A percentile compares a stretch with the other conserved stretches of the same genome.
Conservation (phyloP, 2,888 invertebrate genomes). For the Nomada fabriciana region DNA sequence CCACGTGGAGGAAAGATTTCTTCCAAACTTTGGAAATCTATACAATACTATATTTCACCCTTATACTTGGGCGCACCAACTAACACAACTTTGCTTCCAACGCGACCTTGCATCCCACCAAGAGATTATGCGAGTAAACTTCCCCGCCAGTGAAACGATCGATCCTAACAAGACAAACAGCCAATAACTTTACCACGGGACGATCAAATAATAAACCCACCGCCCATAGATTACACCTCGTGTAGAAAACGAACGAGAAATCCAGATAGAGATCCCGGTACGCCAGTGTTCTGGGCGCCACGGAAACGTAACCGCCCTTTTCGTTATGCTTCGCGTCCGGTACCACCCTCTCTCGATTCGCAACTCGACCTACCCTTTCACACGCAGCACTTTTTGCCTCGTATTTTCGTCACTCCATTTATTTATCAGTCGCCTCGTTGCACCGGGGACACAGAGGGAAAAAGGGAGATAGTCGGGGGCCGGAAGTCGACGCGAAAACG, state of each 20-base stretch:
- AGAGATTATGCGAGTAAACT: slow-evolving; percentile 1
- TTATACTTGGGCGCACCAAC: not conserved
- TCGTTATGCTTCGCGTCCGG: slow-evolving; percentile 7
- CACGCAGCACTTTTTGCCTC: not conserved
- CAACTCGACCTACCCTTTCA: not conserved
- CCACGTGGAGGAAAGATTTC: not conserved
- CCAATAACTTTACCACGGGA: slow-evolving; percentile 2
- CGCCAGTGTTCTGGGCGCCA: slow-evolving; percentile 58
- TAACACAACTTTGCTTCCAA: not conserved
- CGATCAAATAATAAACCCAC: slow-evolving; percentile 27
- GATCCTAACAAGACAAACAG: slow-evolving; percentile 2
- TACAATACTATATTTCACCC: no score
- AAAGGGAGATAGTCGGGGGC: slow-evolving; percentile 11
- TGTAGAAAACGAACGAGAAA: slow-evolving; percentile 17
- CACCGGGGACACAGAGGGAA: slow-evolving; percentile 15
- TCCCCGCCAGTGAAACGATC: not conserved
- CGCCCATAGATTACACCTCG: slow-evolving; percentile 23
- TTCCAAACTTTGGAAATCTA: no score
- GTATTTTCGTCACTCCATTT: not conserved
- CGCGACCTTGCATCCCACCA: not conserved
- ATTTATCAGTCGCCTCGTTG: slow-evolving; percentile 24
- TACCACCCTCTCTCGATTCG: slow-evolving; percentile 1
- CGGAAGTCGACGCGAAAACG: slow-evolving; percentile 27
- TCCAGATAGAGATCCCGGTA: slow-evolving; percentile 14
- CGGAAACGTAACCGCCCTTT: slow-evolving; percentile 53